These are phyloP conservation scores for Phyllostomus hastatus DNA, from an alignment of 2,113 vertebrate species.

Conservation along the genomic window DNA sequence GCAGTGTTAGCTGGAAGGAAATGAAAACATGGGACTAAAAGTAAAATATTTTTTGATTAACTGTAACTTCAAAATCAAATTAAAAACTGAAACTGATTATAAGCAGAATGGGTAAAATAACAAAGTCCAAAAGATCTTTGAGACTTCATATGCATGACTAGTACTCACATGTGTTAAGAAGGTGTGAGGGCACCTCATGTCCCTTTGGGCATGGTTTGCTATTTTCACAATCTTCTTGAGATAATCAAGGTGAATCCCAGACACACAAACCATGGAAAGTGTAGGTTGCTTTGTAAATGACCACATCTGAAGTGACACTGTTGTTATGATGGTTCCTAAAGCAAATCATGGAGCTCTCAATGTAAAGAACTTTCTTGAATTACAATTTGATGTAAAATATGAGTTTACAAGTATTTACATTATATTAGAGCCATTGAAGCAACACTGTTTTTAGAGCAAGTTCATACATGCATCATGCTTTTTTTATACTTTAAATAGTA, in stretches of 20 bases:
- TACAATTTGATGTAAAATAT: too few relatives aligned
- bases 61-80: conserved; percentile 65
- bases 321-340: background rate
- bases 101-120: conserved; percentile 58
- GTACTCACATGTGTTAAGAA: background rate
- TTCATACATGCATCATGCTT: background rate
- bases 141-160: background rate
- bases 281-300: background rate
- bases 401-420: background rate
- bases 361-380: background rate
- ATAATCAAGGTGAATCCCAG: background rate
- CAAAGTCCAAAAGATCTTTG: conserved; percentile 18
- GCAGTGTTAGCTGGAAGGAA: conserved; percentile 78
- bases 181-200: background rate
- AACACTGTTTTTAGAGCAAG: background rate
- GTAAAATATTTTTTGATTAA: conserved; percentile 76
- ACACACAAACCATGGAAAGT: background rate
- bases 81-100: conserved; percentile 69
- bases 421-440: background rate
- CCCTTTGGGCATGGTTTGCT: background rate
- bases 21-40: conserved; percentile 79
- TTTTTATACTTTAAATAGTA: background rate
- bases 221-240: background rate
- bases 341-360: background rate
- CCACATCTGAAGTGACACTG: background rate